Percentiles rank a stretch among this genome's conserved stretches.
These are phyloP conservation scores for Amphipyra berbera DNA, from an alignment of 2,888 invertebrate genomes.

Conservation along the genomic window DNA sequence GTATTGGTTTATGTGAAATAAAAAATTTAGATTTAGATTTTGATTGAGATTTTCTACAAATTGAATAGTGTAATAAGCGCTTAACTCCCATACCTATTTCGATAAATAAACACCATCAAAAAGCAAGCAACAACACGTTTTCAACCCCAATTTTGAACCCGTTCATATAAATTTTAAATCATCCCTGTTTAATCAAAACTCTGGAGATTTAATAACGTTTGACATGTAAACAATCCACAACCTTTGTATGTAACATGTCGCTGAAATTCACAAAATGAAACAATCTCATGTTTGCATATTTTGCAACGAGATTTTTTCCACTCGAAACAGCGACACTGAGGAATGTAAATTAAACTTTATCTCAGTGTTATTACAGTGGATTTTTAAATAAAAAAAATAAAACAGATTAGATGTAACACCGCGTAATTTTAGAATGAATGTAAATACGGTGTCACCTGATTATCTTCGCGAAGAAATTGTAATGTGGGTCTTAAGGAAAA, in stretches of 20 bases:
- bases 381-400: neutral
- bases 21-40: too few relatives aligned
- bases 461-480: constrained; percentile 19
- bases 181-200: constrained; percentile 43
- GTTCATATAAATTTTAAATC: constrained; percentile 28
- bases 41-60: too few relatives aligned
- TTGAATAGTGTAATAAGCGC: too few relatives aligned
- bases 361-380: constrained; percentile 1
- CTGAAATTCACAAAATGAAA: constrained; percentile 33
- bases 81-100: neutral
- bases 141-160: constrained; percentile 11
- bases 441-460: constrained; percentile 19
- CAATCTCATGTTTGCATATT: constrained; percentile 47
- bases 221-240: constrained; percentile 27
- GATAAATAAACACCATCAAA: constrained; percentile 10
- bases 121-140: constrained; percentile 10
- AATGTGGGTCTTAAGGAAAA: constrained; percentile 30
- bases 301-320: constrained; percentile 17
- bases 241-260: constrained; percentile 29
- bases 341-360: constrained; percentile 32
- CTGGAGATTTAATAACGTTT: constrained; percentile 47
- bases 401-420: constrained; percentile 1
- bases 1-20: too few relatives aligned
- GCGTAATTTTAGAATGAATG: neutral
- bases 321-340: constrained; percentile 1